Percentiles rank a stretch among this genome's conserved stretches.
Evolutionary conservation across 2,113 vertebrate genomes (phyloP).

Genomic region (Vombatus ursinus): DNA sequence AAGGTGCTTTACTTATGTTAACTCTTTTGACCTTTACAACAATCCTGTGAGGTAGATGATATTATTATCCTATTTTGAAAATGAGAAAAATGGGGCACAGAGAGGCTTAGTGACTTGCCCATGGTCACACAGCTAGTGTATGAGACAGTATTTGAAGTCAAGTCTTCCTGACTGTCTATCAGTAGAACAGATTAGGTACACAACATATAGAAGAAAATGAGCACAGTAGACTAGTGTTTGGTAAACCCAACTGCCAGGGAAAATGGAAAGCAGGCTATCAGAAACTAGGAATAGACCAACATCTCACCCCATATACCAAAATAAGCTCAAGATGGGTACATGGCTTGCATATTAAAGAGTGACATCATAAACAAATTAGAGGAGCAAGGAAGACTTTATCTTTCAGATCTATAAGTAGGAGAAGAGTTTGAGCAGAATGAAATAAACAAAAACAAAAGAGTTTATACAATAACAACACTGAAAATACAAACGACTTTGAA

Average conservation of each 20-base stretch:
- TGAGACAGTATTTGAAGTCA: neutral
- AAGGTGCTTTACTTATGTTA: too few species aligned
- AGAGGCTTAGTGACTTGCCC: neutral
- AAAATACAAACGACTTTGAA: neutral
- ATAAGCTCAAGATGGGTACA: neutral
- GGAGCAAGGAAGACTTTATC: neutral
- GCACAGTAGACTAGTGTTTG: neutral
- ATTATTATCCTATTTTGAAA: neutral
- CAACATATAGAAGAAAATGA: neutral
- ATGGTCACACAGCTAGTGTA: neutral
- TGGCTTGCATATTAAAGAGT: neutral
- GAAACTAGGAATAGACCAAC: neutral
- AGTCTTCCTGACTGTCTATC: neutral
- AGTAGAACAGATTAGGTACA: neutral
- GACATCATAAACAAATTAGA: neutral
- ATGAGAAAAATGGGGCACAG: neutral
- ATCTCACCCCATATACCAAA: neutral
- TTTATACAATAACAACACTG: too few species aligned
- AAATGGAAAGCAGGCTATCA: neutral
- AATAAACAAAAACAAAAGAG: neutral
- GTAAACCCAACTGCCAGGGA: neutral
- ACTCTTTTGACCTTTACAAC: neutral
- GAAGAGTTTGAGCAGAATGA: neutral
- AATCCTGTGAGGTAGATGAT: neutral
- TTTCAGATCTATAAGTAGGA: neutral